phyloP scores from a whole-genome alignment of 2,888 invertebrate genomes.

The Stenotaenia linearis region DNA sequence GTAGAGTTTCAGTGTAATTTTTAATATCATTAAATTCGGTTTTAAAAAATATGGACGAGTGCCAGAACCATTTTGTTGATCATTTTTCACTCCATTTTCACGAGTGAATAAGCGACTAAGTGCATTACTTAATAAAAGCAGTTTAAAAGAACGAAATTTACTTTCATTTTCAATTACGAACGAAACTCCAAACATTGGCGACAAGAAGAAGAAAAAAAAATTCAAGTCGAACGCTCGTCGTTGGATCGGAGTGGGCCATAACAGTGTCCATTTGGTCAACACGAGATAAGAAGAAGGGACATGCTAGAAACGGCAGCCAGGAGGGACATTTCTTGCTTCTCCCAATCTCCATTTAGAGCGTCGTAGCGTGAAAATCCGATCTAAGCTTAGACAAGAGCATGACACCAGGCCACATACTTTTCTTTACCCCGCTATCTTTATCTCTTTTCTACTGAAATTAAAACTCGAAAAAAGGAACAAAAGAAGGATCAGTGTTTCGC shows the following conservation, averaged over 20 bases:
- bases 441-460: constrained; percentile 3
- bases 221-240: neutral
- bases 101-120: constrained; percentile 16
- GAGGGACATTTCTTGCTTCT: neutral
- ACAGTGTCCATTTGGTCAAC: constrained; percentile 14
- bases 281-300: neutral
- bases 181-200: neutral
- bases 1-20: neutral
- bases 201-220: neutral
- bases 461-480: neutral
- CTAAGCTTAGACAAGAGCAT: constrained; percentile 20
- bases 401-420: constrained; percentile 11
- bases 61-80: constrained; percentile 15
- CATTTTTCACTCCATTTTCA: constrained; percentile 19
- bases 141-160: neutral
- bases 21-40: neutral
- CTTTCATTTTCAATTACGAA: neutral
- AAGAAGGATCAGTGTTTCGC: neutral
- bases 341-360: constrained; percentile 11
- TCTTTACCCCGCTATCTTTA: neutral
- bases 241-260: neutral
- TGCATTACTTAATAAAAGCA: constrained; percentile 8
- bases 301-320: neutral
- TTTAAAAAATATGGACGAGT: neutral
- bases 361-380: constrained; percentile 20